These are phyloP conservation scores for Sinocyclocheilus anshuiensis DNA, from an alignment of 2,113 vertebrate species.

Conservation along the genomic window DNA sequence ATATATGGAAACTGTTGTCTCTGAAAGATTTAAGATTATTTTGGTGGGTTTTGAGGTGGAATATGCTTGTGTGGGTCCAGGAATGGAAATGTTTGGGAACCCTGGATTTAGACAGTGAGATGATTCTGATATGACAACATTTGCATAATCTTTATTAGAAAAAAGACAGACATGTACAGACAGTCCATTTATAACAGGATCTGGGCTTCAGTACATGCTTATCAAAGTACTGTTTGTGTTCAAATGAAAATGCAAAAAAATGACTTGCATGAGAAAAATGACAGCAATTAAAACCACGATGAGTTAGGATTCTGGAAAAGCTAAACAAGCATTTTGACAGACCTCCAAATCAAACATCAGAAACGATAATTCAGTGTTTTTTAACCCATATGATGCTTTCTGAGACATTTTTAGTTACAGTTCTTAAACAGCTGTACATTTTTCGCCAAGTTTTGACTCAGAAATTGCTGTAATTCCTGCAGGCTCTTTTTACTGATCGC, in stretches of 20 bases:
- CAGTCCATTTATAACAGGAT: neutral
- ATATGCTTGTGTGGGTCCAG: no score
- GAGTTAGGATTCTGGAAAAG: neutral
- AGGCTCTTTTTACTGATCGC: accelerated
- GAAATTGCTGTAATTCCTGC: neutral
- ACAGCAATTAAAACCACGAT: neutral
- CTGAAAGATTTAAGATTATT: no score
- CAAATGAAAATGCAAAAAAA: no score
- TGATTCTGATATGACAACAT: neutral
- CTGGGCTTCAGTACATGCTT: no score
- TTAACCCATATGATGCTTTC: neutral
- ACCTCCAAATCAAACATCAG: neutral
- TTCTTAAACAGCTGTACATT: neutral
- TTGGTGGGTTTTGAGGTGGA: no score
- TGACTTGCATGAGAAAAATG: no score
- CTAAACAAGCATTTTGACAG: neutral
- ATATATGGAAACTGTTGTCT: no score
- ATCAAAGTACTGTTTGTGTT: no score
- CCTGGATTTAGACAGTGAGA: neutral
- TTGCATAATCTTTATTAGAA: neutral
- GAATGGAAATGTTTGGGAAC: no score
- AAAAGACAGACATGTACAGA: neutral
- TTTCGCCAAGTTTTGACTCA: neutral
- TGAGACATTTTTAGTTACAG: neutral
- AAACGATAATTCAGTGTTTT: neutral